phyloP scores from a whole-genome alignment of 2,113 vertebrate genomes.

The zebrafish (Danio rerio) region DNA sequence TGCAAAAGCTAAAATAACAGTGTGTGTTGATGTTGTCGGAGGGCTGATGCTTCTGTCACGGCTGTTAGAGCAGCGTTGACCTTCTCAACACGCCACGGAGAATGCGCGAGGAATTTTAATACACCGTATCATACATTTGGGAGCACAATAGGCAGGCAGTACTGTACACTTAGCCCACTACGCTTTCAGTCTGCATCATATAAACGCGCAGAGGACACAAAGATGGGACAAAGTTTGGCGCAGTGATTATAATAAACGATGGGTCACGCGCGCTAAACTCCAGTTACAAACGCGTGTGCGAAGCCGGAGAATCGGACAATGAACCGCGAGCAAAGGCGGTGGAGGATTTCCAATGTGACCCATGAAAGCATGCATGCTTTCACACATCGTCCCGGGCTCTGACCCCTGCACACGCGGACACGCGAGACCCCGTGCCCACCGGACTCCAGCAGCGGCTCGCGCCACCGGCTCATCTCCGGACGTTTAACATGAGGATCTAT shows the following conservation, averaged over 20 bases:
- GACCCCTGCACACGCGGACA: slow-evolving; percentile 53
- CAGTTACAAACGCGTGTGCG: background rate
- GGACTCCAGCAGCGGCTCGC: slow-evolving; percentile 40
- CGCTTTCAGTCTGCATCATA: background rate
- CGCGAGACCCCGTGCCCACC: slow-evolving; percentile 29
- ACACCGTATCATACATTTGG: slow-evolving; percentile 2
- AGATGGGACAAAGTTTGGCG: slow-evolving; percentile 56
- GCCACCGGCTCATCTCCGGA: slow-evolving; percentile 10
- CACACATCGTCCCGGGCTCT: slow-evolving; percentile 31
- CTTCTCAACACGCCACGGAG: slow-evolving; percentile 45
- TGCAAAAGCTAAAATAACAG: background rate
- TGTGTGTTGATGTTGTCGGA: background rate
- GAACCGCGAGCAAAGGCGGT: background rate
- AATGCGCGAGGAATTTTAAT: slow-evolving; percentile 50
- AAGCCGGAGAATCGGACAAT: background rate
- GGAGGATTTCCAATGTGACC: slow-evolving; percentile 30
- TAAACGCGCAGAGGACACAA: slow-evolving; percentile 28
- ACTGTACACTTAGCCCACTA: background rate
- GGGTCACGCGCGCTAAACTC: slow-evolving; percentile 1
- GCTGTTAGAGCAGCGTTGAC: slow-evolving; percentile 38
- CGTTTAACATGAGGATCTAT: slow-evolving; percentile 50
- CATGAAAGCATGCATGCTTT: slow-evolving; percentile 24
- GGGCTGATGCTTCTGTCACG: background rate
- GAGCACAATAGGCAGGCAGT: background rate
- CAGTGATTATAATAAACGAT: slow-evolving; percentile 49